These are phyloP conservation scores for Saguinus imperator DNA, from an alignment of 2,113 vertebrate species.

Conservation along the genomic window DNA sequence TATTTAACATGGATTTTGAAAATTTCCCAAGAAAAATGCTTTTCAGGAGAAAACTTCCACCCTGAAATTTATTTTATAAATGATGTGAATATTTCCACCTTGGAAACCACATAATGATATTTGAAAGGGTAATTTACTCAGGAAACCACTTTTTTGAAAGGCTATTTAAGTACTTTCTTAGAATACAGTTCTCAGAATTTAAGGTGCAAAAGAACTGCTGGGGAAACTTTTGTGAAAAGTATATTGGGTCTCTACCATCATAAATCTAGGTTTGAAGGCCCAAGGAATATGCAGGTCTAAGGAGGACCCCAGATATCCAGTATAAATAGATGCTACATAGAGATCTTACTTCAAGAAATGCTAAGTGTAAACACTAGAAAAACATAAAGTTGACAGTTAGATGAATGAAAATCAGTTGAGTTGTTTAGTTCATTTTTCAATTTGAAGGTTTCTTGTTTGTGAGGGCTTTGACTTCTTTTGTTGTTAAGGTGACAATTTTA, in stretches of 20 bases:
- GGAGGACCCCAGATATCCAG: neutral
- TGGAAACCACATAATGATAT: neutral
- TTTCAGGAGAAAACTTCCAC: conserved; percentile 4
- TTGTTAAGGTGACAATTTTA: neutral
- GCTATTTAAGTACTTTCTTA: neutral
- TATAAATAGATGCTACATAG: neutral
- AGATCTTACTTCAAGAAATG: neutral
- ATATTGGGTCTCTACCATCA: neutral
- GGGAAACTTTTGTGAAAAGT: neutral
- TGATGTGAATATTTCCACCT: neutral
- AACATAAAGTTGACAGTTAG: too few species aligned
- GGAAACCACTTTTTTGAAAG: conserved; percentile 28
- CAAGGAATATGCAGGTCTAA: neutral
- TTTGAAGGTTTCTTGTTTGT: neutral
- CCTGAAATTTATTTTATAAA: conserved; percentile 33
- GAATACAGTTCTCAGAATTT: neutral
- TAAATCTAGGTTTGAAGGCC: neutral
- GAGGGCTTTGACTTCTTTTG: neutral
- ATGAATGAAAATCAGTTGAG: neutral
- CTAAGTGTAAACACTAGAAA: neutral
- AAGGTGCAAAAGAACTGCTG: neutral
- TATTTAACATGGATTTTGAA: neutral
- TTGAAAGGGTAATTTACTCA: neutral
- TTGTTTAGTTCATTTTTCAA: neutral
- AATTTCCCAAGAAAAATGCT: neutral